Evolutionary conservation across 1,140 invertebrate genomes (phyloP), one percentile per base, ranked within the genome.

Genomic region (Anastrepha obliqua): DNA sequence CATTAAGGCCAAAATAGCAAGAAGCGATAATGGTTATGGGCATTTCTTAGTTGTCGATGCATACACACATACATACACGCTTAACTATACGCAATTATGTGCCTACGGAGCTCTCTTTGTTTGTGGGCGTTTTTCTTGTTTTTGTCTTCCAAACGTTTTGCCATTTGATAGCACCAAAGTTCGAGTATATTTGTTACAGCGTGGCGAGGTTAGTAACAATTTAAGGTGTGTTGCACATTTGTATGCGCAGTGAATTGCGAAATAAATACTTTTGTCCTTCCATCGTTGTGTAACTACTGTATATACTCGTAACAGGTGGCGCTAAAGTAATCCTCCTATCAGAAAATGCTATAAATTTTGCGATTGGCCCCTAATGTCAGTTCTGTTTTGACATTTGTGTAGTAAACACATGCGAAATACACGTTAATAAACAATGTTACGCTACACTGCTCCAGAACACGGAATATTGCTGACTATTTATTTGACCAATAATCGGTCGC

Each of bases 141-240:
- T 17, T 62, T 17, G 60, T n/a, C 8, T 62, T 62, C 15, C 7
- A 4, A 13, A 4, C 15, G 60, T 15, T 62, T 62, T 17, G 60
- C 13, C 15, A 17, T 62, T 4, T 62, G 60, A 44, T 47, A 17
- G 67, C 67, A 74, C 67, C 67, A 42, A 17, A 15, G 13, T 44
- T 70, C 6, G 42, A 17, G 42, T 47, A 74, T 2, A 74, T 74
- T 70, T 74, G 3, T 74, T 29, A 42, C 42, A 17, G 42, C n/a
- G 39, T 74, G 67, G 67, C 17, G 44, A 74, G 67, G 67, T 74
- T 74, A 74, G 67, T 74, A 74, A 74, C 67, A 47, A 11, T 44
- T 74, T 47, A 74, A 74, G 67, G 67, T 17, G 67, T 74, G 67
- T 44, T n/a, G 1, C 44, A 2, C 42, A 74, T 74, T 74, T 74